Conservation (phyloP, 1,140 invertebrate genomes). For the Megalonaias nervosa region DNA sequence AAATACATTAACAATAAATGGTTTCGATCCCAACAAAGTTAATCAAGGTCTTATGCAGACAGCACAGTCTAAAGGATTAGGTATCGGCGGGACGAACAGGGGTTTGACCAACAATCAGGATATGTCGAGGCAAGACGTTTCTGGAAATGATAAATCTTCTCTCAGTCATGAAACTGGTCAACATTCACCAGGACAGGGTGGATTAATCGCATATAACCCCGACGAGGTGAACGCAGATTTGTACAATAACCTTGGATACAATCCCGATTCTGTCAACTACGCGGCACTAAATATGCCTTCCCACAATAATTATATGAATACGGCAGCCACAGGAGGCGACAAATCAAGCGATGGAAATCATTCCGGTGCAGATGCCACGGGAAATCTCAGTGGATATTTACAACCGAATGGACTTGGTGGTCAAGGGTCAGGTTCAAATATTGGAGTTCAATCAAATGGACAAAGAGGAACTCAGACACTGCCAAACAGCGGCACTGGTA, state of each 20-base stretch:
- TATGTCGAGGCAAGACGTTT: not conserved
- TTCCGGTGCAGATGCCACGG: too few relatives aligned
- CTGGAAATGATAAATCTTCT: not conserved
- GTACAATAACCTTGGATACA: constrained; percentile 9
- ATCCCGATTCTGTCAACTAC: constrained; percentile 9
- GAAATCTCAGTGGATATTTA: too few relatives aligned
- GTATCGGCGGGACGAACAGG: constrained; percentile 1
- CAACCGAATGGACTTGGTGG: too few relatives aligned
- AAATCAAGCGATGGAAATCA: too few relatives aligned
- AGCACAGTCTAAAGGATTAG: not conserved
- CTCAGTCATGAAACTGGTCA: not conserved
- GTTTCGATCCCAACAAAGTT: not conserved
- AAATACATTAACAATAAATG: too few relatives aligned
- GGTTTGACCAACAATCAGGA: not conserved
- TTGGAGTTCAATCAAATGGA: too few relatives aligned
- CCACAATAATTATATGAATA: too few relatives aligned
- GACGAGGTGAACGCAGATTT: constrained; percentile 13
- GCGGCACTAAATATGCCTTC: too few relatives aligned
- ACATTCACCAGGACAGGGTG: not conserved
- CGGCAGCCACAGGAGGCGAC: too few relatives aligned
- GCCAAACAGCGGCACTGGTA: too few relatives aligned
- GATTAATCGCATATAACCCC: constrained; percentile 11
- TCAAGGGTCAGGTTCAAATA: too few relatives aligned
- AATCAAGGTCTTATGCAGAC: not conserved
- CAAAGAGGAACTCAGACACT: too few relatives aligned